Base-by-base conservation (phyloP, 1,140 invertebrate species). In the Apis cerana region DNA sequence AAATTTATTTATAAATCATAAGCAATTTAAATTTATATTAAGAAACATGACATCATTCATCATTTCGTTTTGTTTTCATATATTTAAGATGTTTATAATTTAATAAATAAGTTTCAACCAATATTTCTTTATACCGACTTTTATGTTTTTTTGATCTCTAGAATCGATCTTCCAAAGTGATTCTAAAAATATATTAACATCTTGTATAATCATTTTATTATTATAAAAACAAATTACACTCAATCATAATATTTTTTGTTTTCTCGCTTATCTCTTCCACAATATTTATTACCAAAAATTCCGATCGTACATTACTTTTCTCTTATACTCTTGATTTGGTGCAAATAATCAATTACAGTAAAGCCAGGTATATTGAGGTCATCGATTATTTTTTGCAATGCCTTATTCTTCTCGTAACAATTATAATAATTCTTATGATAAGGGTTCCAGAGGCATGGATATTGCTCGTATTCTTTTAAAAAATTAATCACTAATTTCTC, bases 361-460 rank as follows among this genome's bases (percentile, higher is more conserved):
- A 91, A 79, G 33, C 81, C 75, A 27, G 86, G 72, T 21, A 85
- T 52, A n/a, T 86, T 85, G 2, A 92, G 82, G 19, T 81, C 75
- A 10, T 88, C 83, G 12, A 92, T 77, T 33, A 92, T 90, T 19
- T 52, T 79, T 33, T 85, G 86, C 0, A 92, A 74, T 15, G 89
- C 88, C 70, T 86, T 76, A 54, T 84, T 69, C 75, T 89, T 92
- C n/a, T 82, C 86, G 9, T 4, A 75, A 48, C 83, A 88, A 72
- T 91, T 85, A 11, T 80, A 64, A 65, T 91, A 93, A 61, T 88
- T 50, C 58, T 69, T 75, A 70, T 90, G 59, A 68, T 83, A 82
- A 9, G 89, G 89, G 76, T 92, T 93, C 91, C 92, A 92, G 17
- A 93, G 87, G 48, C 92, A 93, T 8, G 88, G 85, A 56, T 92